Evolutionary conservation across 1,140 invertebrate genomes (phyloP).

Genomic region (Parapsyche elsis): DNA sequence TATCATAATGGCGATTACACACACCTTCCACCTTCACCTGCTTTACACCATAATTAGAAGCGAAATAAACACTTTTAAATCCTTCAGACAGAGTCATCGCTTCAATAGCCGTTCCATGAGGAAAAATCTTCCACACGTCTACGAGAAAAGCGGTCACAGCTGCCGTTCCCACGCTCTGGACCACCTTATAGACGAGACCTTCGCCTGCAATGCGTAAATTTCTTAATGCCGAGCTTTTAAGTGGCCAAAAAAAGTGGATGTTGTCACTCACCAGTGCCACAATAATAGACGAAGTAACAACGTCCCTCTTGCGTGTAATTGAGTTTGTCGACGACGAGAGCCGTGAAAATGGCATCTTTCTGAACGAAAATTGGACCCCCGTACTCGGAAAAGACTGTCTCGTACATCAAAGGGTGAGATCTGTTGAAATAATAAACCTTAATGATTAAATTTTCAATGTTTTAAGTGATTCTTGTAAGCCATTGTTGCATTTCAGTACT

Average conservation of each 20-base stretch:
- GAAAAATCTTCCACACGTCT: slow-evolving; percentile 48
- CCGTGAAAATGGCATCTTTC: slow-evolving; percentile 46
- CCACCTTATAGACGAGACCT: slow-evolving; percentile 49
- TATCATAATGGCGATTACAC: slow-evolving; percentile 39
- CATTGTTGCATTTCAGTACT: too few species aligned
- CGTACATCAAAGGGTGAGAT: slow-evolving; percentile 52
- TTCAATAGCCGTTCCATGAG: background rate
- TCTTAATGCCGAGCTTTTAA: background rate
- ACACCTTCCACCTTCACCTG: slow-evolving; percentile 31
- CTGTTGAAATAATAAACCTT: slow-evolving; percentile 35
- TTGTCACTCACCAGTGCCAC: slow-evolving; percentile 47
- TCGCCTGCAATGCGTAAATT: slow-evolving; percentile 28
- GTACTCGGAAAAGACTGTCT: slow-evolving; percentile 36
- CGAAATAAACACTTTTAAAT: slow-evolving; percentile 41
- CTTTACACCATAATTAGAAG: slow-evolving; percentile 30
- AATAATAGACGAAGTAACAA: slow-evolving; percentile 48
- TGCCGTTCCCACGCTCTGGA: slow-evolving; percentile 21
- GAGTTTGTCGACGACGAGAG: slow-evolving; percentile 46
- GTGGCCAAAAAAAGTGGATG: background rate
- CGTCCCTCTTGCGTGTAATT: slow-evolving; percentile 16
- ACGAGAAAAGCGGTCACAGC: slow-evolving; percentile 37
- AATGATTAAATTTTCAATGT: too few species aligned
- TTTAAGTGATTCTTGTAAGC: too few species aligned
- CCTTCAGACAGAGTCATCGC: slow-evolving; percentile 36
- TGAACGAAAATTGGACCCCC: slow-evolving; percentile 46